A percentile compares a stretch with the other conserved stretches of the same genome.
phyloP scores from a whole-genome alignment of 1,140 invertebrate genomes.

The Elysia chlorotica region DNA sequence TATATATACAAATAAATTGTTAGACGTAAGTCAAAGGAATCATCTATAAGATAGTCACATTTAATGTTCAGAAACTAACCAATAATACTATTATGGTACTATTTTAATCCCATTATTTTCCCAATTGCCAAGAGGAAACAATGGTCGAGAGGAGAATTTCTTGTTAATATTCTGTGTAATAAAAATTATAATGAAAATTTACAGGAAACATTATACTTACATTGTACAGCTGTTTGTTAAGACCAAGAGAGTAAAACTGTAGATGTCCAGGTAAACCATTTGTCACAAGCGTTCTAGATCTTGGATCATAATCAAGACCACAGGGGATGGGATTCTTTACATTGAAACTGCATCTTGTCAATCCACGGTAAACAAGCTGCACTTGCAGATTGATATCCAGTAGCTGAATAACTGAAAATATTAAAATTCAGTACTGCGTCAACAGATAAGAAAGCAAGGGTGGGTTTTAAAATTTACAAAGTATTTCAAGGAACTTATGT shows the following conservation, averaged over 20 bases:
- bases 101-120: too few relatives aligned
- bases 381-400: conserved; percentile 69
- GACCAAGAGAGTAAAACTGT: conserved; percentile 77
- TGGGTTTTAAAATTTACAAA: not conserved
- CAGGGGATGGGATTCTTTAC: conserved; percentile 65
- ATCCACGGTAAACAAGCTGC: conserved; percentile 71
- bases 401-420: conserved; percentile 69
- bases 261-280: conserved; percentile 80
- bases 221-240: conserved; percentile 75
- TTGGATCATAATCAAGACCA: conserved; percentile 73
- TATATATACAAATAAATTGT: too few relatives aligned
- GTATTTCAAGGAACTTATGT: too few relatives aligned
- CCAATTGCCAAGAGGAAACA: too few relatives aligned
- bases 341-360: conserved; percentile 59
- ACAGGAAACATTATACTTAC: conserved; percentile 69
- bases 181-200: too few relatives aligned
- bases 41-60: too few relatives aligned
- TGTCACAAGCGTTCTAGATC: conserved; percentile 71
- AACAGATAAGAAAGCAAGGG: not conserved
- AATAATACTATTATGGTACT: too few relatives aligned
- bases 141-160: too few relatives aligned
- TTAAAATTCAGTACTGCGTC: conserved; percentile 16
- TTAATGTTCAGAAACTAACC: too few relatives aligned
- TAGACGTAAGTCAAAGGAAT: too few relatives aligned
- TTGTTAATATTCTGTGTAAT: too few relatives aligned